A percentile compares a stretch with the other conserved stretches of the same genome.
These are phyloP conservation scores for Mallateleia sp. DNA, from an alignment of 2,888 invertebrate species.

Conservation along the genomic window DNA sequence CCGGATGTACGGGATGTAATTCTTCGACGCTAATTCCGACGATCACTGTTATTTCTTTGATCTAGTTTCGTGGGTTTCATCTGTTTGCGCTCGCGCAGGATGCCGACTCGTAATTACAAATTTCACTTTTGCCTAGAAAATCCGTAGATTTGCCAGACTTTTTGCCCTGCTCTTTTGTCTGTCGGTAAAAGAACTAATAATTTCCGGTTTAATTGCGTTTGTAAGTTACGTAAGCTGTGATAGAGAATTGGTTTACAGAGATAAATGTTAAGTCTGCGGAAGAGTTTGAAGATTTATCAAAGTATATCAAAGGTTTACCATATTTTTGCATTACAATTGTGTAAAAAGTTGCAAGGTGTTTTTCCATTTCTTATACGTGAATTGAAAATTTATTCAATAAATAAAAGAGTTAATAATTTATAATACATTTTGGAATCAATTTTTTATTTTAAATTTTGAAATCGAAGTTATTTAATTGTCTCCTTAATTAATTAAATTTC, in stretches of 20 bases:
- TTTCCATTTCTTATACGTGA: too few relatives aligned
- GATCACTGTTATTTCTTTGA: constrained; percentile 61
- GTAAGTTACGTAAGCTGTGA: neutral
- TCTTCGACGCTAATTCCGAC: constrained; percentile 38
- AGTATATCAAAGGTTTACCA: too few relatives aligned
- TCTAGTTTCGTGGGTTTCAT: constrained; percentile 64
- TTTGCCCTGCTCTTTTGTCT: neutral
- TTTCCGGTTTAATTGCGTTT: neutral
- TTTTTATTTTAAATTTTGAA: too few relatives aligned
- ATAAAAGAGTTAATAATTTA: too few relatives aligned
- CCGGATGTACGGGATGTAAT: constrained; percentile 59
- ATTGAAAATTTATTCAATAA: too few relatives aligned
- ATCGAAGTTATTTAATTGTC: too few relatives aligned
- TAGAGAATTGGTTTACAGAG: neutral
- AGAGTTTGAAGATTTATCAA: too few relatives aligned
- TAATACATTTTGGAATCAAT: too few relatives aligned
- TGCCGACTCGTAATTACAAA: constrained; percentile 16
- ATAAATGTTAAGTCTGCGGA: too few relatives aligned
- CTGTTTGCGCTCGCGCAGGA: constrained; percentile 8
- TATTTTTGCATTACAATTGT: too few relatives aligned
- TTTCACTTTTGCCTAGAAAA: constrained; percentile 65
- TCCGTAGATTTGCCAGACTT: neutral
- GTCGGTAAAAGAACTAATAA: neutral
- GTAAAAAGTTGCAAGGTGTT: too few relatives aligned
- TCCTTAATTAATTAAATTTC: too few relatives aligned